Evolutionary conservation across 2,888 invertebrate genomes (phyloP).

Genomic region (Noctua pronuba): DNA sequence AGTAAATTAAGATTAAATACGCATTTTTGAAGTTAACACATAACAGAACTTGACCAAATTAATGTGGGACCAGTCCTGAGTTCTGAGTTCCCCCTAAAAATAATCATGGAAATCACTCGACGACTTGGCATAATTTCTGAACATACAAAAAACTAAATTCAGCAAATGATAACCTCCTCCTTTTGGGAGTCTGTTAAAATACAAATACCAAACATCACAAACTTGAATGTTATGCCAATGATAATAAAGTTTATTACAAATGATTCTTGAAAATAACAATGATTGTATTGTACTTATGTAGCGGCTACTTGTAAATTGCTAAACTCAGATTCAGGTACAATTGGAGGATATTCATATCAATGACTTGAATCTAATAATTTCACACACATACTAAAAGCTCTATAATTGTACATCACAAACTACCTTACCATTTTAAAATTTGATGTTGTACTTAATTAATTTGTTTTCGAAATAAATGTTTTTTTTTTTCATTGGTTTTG

Average conservation of each 20-base stretch:
- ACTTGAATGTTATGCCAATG: not conserved
- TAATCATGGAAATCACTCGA: not conserved
- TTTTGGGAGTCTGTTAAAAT: not conserved
- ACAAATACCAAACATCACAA: not conserved
- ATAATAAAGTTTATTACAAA: not conserved
- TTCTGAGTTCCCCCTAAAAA: not conserved
- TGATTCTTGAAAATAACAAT: too few species aligned
- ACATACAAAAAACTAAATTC: not conserved
- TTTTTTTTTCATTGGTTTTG: slow-evolving; percentile 66
- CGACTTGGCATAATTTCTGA: not conserved
- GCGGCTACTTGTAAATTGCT: not conserved
- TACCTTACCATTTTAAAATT: slow-evolving; percentile 40
- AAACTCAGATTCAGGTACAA: not conserved
- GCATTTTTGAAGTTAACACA: not conserved
- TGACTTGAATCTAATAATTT: slow-evolving; percentile 9
- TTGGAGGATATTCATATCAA: slow-evolving; percentile 24
- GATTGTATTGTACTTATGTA: not conserved
- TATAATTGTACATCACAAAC: slow-evolving; percentile 1
- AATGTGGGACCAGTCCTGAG: not conserved
- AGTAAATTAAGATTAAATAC: not conserved
- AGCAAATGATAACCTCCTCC: not conserved
- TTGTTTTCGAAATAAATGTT: slow-evolving; percentile 69
- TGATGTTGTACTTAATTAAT: slow-evolving; percentile 75
- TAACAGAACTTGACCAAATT: not conserved
- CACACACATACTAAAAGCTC: not conserved